A percentile compares a stretch with the other conserved stretches of the same genome.
Evolutionary conservation across 2,797 vertebrate species (phyloP).

Genomic region (Sphenopsis melanotis): DNA sequence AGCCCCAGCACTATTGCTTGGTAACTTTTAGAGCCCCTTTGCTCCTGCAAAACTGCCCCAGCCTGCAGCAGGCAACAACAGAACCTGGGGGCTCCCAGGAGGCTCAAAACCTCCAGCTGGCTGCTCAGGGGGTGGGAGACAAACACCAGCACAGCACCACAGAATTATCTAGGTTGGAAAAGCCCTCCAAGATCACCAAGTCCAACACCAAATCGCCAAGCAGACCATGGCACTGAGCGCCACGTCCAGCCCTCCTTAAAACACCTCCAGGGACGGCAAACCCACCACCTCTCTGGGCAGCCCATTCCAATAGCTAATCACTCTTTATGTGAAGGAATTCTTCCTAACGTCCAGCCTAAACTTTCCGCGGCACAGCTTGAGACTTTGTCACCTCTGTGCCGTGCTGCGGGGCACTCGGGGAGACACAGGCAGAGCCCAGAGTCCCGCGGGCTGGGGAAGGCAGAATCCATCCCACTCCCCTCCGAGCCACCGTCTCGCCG

Average conservation of each 20-base stretch:
- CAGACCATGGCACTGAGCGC: neutral
- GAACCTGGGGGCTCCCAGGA: neutral
- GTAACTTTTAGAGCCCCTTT: neutral
- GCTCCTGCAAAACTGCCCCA: neutral
- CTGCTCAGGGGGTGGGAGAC: neutral
- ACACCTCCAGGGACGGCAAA: neutral
- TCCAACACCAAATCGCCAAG: neutral
- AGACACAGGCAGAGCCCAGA: neutral
- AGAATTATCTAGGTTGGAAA: neutral
- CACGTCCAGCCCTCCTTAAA: neutral
- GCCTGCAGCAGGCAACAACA: neutral
- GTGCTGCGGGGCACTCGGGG: too few relatives aligned
- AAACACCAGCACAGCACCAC: neutral
- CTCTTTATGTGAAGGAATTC: neutral
- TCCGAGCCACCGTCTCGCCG: neutral
- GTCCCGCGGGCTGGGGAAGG: accelerated
- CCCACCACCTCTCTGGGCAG: neutral
- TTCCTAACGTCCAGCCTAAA: too few relatives aligned
- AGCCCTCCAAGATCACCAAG: neutral
- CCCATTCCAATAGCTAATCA: too few relatives aligned
- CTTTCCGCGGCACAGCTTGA: too few relatives aligned
- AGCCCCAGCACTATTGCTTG: accelerated
- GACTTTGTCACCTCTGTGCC: accelerated
- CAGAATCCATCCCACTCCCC: accelerated
- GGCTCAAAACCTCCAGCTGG: neutral